phyloP scores from a whole-genome alignment of 1,140 invertebrate species.

The Nephotettix cincticeps region DNA sequence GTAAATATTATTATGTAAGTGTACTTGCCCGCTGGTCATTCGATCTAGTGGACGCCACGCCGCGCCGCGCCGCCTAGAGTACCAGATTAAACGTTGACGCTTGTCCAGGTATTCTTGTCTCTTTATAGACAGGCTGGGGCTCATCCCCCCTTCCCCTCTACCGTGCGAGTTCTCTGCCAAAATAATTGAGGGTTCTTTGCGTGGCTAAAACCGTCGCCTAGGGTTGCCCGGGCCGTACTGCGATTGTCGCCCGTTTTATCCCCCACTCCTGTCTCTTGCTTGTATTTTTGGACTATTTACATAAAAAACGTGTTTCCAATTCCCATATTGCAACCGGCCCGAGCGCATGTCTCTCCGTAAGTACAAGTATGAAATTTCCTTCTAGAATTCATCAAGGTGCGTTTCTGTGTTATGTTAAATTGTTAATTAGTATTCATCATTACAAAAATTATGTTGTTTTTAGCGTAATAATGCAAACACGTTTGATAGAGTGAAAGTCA shows the following conservation, averaged over 20 bases:
- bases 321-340: background rate
- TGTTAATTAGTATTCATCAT: no score
- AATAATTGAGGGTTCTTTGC: conserved; percentile 16
- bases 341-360: background rate
- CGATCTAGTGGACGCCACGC: background rate
- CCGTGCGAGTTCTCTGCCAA: background rate
- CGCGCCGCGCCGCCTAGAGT: conserved; percentile 7
- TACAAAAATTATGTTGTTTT: no score
- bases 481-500: no score
- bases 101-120: conserved; percentile 16
- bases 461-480: no score
- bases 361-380: no score
- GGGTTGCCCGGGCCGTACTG: conserved; percentile 12
- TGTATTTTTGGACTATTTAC: conserved; percentile 17
- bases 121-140: conserved; percentile 17
- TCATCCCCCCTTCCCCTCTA: background rate
- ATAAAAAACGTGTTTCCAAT: conserved; percentile 21
- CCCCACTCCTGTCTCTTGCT: background rate
- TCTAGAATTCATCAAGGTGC: no score
- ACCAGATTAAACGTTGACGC: conserved; percentile 17
- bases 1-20: conserved; percentile 1
- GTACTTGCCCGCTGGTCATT: background rate
- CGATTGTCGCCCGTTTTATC: conserved; percentile 1
- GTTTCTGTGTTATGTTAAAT: no score
- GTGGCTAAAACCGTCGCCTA: background rate